phyloP scores from a whole-genome alignment of 2,888 invertebrate genomes.

The Pollenia labialis region DNA sequence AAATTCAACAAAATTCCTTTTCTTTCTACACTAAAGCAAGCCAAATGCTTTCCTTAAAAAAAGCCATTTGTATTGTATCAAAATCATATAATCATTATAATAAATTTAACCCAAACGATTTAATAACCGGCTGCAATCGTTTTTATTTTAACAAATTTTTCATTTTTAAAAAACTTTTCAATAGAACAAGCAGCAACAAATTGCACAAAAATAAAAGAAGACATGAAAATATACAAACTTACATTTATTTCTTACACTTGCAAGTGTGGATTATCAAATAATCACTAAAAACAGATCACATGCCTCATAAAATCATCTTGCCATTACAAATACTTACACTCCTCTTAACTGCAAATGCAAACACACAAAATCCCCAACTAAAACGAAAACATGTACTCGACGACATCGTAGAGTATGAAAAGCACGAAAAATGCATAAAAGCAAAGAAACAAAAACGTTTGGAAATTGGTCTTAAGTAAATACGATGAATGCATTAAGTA shows the following conservation, averaged over 20 bases:
- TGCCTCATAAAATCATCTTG: constrained; percentile 54
- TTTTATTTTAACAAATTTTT: not conserved
- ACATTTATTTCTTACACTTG: constrained; percentile 55
- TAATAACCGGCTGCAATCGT: constrained; percentile 26
- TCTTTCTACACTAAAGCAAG: not conserved
- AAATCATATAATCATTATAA: constrained; percentile 38
- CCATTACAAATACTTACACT: constrained; percentile 31
- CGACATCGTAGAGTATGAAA: constrained; percentile 7
- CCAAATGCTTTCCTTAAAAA: not conserved
- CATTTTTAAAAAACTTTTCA: not conserved
- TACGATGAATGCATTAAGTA: constrained; percentile 11
- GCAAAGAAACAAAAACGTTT: constrained; percentile 47
- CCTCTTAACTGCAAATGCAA: constrained; percentile 43
- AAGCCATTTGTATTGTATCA: not conserved
- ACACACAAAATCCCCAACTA: constrained; percentile 27
- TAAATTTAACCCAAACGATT: constrained; percentile 44
- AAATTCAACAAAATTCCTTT: not conserved
- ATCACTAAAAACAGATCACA: constrained; percentile 59
- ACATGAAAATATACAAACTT: not conserved
- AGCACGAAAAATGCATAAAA: constrained; percentile 18
- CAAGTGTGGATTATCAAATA: constrained; percentile 56
- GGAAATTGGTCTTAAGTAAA: constrained; percentile 35
- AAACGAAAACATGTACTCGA: not conserved
- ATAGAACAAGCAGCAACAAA: not conserved
- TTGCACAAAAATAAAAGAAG: constrained; percentile 1